Evolutionary conservation across 2,888 invertebrate genomes (phyloP), one percentile per base, ranked within the genome.

Genomic region (Micropterix aruncella): DNA sequence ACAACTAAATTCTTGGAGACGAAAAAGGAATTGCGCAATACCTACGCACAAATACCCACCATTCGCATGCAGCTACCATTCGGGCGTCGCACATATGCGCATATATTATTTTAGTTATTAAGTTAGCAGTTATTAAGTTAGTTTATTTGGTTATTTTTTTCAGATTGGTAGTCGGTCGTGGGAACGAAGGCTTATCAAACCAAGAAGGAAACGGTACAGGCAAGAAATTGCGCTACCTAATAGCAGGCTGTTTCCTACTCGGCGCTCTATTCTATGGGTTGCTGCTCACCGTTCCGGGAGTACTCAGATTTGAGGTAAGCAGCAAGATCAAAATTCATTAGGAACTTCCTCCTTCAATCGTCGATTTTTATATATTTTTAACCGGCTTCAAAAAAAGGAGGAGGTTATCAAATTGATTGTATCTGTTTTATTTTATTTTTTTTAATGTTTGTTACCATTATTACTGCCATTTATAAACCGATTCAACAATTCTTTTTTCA

Each of bases 281-380:
- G 9, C 63, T 87, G 9, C 65, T 82, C 41, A 65, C 77, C 19
- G 77, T 87, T 18, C 85, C 85, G 4, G 70, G 73, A 37, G 77
- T 82, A 42, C 70, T 77, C 52, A 72, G 79, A 48, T 65, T 73
- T 53, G 73, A 74, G 55, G 69, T 74, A 54, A 55, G 48, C 54
- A 55, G 16, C 57, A 79, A 71, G 71, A 74, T 42, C 66, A 75
- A 36, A 68, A 73, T 47, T 82, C 83, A 2, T 64, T 71, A 37
- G 79, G 85, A 2, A 73, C 78, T 53, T 86, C 87, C 56, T 77
- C 76, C 55, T 88, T 87, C 60, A 77, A 83, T 56, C 69, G n/a
- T n/a, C n/a, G n/a, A n/a, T n/a, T n/a, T n/a, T n/a, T n/a, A n/a
- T n/a, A n/a, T n/a, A n/a, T n/a, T n/a, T n/a, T n/a, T n/a, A n/a